Base-by-base conservation (phyloP, 2,888 invertebrate genomes). In the Xestoiulus laeticollis region DNA sequence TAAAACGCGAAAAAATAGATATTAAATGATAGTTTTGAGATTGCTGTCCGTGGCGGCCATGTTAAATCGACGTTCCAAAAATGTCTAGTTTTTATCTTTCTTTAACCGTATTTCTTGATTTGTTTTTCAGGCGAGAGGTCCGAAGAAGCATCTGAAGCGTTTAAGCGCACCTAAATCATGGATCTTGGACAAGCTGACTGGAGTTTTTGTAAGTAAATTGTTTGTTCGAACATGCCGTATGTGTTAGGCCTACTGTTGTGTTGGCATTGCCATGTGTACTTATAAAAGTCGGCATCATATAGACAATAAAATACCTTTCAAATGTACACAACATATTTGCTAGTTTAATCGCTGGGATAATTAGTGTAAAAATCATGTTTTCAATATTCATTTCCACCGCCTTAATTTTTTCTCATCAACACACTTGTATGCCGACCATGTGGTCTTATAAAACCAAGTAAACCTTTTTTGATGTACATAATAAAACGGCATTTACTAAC, bases 121-220 rank as follows among this genome's bases (percentile, higher is more conserved):
- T 32, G n/a, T 43, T 85, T 38, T 30, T 6, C 19, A 91, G 98
- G 98, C 97, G 93, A 96, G 99, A 93, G 99, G 99, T 93, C 99
- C 98, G 85, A 99, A 98, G 93, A 99, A 99, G 94, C 99, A 99
- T 94, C 94, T 99, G 94, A 99, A 99, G 96, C 98, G 99, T 93
- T 94, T 99, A 92, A 96, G 97, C 93, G 99, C 99, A 89, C 99
- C 99, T 16, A 99, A 98, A 94, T 97, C 99, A 96, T 99, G 99
- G 99, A 99, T 99, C 99, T 95, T 99, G 95, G 99, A 99, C 94
- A 99, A 99, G 94, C 94, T 99, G 91, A 98, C 98, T 90, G 99
- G 99, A 92, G 98, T 97, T 89, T 99, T 97, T 85, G 88, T 87
- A 82, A 88, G 88, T 88, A 68, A 16, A 14, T 86, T 44, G 82